phyloP scores from a whole-genome alignment of 2,113 vertebrate species.

The Platichthys stellatus region DNA sequence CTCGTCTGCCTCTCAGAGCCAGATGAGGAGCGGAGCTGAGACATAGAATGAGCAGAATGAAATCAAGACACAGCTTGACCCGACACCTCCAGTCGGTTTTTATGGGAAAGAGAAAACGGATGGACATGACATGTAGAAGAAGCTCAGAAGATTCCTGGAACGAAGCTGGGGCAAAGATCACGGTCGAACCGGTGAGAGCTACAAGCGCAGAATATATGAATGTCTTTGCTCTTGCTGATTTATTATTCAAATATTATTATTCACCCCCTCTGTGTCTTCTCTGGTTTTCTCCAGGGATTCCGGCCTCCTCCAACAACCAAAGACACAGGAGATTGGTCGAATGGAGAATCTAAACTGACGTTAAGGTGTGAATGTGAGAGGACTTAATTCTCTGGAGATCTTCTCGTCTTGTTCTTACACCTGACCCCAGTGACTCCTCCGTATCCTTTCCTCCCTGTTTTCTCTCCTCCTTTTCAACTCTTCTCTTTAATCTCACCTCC shows the following conservation, averaged over 20 bases:
- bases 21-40: slow-evolving; percentile 24
- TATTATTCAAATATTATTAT: background rate
- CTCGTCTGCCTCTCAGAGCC: slow-evolving; percentile 32
- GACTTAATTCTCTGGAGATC: too few species aligned
- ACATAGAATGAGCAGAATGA: background rate
- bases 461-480: too few species aligned
- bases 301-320: too few species aligned
- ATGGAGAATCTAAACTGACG: too few species aligned
- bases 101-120: background rate
- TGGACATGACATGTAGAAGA: slow-evolving; percentile 19
- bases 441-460: too few species aligned
- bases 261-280: too few species aligned
- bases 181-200: background rate
- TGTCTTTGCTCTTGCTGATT: background rate
- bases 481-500: too few species aligned
- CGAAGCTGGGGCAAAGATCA: background rate
- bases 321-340: too few species aligned
- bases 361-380: too few species aligned
- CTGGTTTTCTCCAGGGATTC: too few species aligned
- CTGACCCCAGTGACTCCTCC: too few species aligned
- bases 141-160: background rate
- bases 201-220: background rate
- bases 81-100: slow-evolving; percentile 22
- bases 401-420: too few species aligned
- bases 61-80: slow-evolving; percentile 9